Evolutionary conservation across 2,888 invertebrate species (phyloP).

Genomic region (Trichacis sp.): DNA sequence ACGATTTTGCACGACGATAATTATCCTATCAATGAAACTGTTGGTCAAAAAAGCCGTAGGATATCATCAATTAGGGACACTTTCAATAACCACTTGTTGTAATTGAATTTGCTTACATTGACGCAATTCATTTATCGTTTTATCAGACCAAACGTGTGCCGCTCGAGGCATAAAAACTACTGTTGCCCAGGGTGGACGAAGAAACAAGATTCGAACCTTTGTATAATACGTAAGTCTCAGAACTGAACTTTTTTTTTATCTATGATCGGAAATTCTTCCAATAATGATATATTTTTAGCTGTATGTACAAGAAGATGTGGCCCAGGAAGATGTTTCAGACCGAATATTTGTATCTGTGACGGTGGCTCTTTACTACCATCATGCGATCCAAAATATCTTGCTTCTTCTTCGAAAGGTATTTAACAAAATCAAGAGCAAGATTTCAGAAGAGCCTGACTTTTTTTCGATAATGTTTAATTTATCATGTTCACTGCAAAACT

Average conservation of each 20-base stretch:
- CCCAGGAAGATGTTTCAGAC: slow-evolving; percentile 81
- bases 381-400: slow-evolving; percentile 65
- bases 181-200: slow-evolving; percentile 90
- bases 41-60: neutral
- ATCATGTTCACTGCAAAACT: neutral
- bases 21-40: neutral
- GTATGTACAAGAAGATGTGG: slow-evolving; percentile 81
- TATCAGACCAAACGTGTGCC: slow-evolving; percentile 85
- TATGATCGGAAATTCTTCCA: too few relatives aligned
- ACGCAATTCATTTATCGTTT: slow-evolving; percentile 16
- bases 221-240: slow-evolving; percentile 83
- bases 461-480: neutral
- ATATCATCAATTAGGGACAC: slow-evolving; percentile 5
- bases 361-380: slow-evolving; percentile 77
- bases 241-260: neutral
- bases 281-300: too few relatives aligned
- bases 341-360: slow-evolving; percentile 84
- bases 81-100: neutral
- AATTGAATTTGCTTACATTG: slow-evolving; percentile 6
- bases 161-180: slow-evolving; percentile 79
- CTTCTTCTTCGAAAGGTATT: slow-evolving; percentile 27
- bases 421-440: too few relatives aligned
- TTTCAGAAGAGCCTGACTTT: neutral
- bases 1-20: neutral
- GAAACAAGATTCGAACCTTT: slow-evolving; percentile 79